Evolutionary conservation across 2,888 invertebrate species (phyloP), one percentile per base, ranked within the genome.

Genomic region (Sericinus montela): DNA sequence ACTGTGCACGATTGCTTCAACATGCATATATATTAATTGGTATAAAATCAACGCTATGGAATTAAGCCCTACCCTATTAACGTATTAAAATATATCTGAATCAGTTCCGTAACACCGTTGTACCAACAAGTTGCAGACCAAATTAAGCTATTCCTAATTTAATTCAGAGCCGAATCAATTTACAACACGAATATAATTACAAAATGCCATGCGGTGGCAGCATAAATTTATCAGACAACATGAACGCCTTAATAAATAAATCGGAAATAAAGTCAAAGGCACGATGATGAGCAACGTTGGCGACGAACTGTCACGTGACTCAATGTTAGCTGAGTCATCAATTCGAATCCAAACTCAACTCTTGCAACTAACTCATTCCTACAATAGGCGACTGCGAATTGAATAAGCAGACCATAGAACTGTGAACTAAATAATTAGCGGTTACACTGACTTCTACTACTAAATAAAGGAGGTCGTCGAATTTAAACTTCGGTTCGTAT

Each of bases 261-360:
- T 45, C 36, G 19, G 34, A 16, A 32, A 13, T 32, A 15, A 32
- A 42, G 35, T 19, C 32, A 36, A 34, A 28, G 39, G 43, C 28
- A 3, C n/a, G 59, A 51, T 59, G 52, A 64, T 60, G 59, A 53
- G 59, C 72, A 64, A 69, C 38, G 25, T 28, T n/a, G 48, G 36
- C 45, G 29, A 7, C 11, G 11, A 29, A 72, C 67, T 66, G 62
- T 69, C 68, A 70, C 62, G 65, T 80, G 80, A 80, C 75, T 80
- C 81, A 80, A 63, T 72, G 69, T 73, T 75, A 68, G 73, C 76
- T 59, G 60, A 67, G 59, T 59, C 70, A 59, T 45, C 57, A 32
- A 54, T 67, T 65, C 76, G 78, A 78, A 65, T 79, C 76, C 75
- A 62, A 63, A 57, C 59, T 63, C 60, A 59, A 56, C 52, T 56